These are phyloP conservation scores for Anarsia innoxiella DNA, from an alignment of 2,888 invertebrate species.

Conservation along the genomic window DNA sequence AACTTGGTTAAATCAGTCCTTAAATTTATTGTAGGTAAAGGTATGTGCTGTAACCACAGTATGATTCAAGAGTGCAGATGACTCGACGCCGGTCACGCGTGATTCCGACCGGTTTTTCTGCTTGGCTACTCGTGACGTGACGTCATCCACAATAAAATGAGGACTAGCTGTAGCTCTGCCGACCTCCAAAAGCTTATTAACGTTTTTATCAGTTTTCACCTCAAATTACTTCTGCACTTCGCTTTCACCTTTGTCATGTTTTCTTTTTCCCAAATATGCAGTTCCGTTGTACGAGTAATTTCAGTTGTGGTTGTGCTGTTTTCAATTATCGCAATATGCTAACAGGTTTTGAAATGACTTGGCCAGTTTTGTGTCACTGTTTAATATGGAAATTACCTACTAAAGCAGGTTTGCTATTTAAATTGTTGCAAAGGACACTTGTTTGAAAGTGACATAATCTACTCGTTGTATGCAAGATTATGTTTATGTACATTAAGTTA, in stretches of 20 bases:
- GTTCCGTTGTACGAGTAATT: neutral
- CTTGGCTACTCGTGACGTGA: slow-evolving; percentile 52
- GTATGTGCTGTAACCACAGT: slow-evolving; percentile 2
- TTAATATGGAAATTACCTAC: slow-evolving; percentile 1
- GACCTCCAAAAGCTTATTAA: neutral
- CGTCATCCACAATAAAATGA: slow-evolving; percentile 8
- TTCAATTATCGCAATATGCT: too few relatives aligned
- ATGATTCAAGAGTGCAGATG: slow-evolving; percentile 58
- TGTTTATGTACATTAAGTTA: too few relatives aligned
- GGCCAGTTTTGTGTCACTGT: neutral
- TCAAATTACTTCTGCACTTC: slow-evolving; percentile 3
- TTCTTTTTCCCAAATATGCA: neutral
- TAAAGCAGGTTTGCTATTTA: slow-evolving; percentile 11
- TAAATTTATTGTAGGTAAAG: neutral
- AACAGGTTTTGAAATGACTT: neutral
- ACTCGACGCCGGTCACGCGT: slow-evolving; percentile 54
- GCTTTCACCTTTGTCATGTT: slow-evolving; percentile 5
- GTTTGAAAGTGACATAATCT: slow-evolving; percentile 8
- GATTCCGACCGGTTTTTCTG: slow-evolving; percentile 62
- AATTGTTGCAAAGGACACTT: slow-evolving; percentile 6
- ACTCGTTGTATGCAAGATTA: too few relatives aligned
- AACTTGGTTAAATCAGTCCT: too few relatives aligned
- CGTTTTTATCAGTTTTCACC: slow-evolving; percentile 5
- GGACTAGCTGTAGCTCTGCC: slow-evolving; percentile 4
- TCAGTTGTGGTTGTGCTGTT: too few relatives aligned